These are phyloP conservation scores for Aradophagus sp. DNA, from an alignment of 1,140 invertebrate genomes.

Conservation along the genomic window DNA sequence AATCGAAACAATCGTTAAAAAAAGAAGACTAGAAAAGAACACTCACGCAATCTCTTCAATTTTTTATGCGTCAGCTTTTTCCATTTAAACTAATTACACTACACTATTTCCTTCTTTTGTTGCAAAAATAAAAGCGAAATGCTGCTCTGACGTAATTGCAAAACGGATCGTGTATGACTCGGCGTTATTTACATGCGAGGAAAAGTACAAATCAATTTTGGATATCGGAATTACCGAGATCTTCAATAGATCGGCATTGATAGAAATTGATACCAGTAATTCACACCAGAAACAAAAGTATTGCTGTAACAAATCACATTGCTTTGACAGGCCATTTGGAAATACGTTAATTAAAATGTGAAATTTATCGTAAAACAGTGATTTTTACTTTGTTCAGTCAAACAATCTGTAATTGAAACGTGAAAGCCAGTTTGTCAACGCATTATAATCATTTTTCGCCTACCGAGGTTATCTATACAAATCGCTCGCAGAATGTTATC, in stretches of 20 bases:
- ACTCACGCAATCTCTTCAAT: too few species aligned
- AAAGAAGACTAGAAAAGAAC: too few species aligned
- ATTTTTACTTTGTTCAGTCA: too few species aligned
- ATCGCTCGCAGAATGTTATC: slow-evolving; percentile 39
- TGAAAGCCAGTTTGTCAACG: too few species aligned
- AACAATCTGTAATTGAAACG: too few species aligned
- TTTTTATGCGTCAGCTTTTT: slow-evolving; percentile 34
- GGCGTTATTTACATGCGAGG: slow-evolving; percentile 14
- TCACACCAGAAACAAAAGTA: slow-evolving; percentile 11
- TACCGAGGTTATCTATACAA: slow-evolving; percentile 1
- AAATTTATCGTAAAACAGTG: slow-evolving; percentile 17
- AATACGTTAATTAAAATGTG: slow-evolving; percentile 22
- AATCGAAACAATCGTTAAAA: too few species aligned
- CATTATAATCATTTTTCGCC: not conserved
- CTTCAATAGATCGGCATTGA: slow-evolving; percentile 23
- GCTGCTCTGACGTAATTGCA: too few species aligned
- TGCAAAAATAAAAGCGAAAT: slow-evolving; percentile 8
- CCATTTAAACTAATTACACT: slow-evolving; percentile 28
- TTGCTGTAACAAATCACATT: slow-evolving; percentile 8
- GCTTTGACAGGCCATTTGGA: slow-evolving; percentile 10
- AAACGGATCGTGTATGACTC: slow-evolving; percentile 8
- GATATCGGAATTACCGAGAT: slow-evolving; percentile 13
- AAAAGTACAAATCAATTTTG: slow-evolving; percentile 15
- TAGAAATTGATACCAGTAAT: slow-evolving; percentile 19
- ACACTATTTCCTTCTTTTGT: slow-evolving; percentile 11